Evolutionary conservation across 2,113 vertebrate genomes (phyloP).

Genomic region (Pygathrix nemaeus): DNA sequence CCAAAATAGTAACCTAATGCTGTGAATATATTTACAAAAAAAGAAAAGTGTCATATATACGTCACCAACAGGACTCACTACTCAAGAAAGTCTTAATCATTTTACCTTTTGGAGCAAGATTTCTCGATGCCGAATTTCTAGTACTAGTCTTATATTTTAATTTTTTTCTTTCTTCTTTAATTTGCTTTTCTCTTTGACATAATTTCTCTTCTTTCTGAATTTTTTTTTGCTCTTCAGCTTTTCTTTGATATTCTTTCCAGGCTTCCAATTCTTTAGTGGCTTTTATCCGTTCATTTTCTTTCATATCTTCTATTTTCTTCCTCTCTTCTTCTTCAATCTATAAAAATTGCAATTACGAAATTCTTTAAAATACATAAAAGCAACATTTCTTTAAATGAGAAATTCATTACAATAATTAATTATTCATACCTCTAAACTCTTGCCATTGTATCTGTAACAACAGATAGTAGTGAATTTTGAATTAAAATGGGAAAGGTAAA

Average conservation of each 20-base stretch:
- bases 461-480: neutral
- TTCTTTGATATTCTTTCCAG: constrained; percentile 86
- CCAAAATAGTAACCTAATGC: neutral
- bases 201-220: constrained; percentile 46
- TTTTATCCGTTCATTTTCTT: constrained; percentile 88
- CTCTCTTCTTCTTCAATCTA: constrained; percentile 93
- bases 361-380: neutral
- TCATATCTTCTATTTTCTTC: constrained; percentile 89
- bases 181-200: constrained; percentile 47
- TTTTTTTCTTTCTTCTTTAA: constrained; percentile 63
- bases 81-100: neutral
- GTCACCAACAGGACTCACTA: neutral
- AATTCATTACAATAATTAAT: neutral
- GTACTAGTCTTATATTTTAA: constrained; percentile 15
- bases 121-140: constrained; percentile 40
- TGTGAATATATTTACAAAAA: neutral
- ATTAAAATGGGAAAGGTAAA: constrained; percentile 2
- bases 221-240: constrained; percentile 75
- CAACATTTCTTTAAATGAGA: neutral
- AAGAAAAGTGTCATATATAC: neutral
- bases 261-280: constrained; percentile 88
- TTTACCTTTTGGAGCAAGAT: constrained; percentile 76
- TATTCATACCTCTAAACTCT: constrained; percentile 31
- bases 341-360: constrained; percentile 65
- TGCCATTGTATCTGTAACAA: neutral